phyloP scores from a whole-genome alignment of 2,797 vertebrate species.

The Anguilla megastoma region DNA sequence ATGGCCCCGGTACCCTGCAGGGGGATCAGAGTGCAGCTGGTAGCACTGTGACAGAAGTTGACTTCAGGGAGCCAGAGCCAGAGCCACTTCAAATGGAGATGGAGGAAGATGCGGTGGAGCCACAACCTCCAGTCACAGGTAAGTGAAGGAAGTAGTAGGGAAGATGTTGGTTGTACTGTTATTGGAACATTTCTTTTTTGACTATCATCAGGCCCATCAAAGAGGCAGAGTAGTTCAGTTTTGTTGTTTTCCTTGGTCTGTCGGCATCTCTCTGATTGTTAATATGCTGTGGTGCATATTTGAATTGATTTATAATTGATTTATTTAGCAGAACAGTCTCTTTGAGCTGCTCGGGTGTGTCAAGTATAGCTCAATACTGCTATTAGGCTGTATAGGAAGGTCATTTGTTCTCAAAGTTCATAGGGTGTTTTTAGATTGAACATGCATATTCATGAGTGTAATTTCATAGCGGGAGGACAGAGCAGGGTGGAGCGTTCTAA shows the following conservation, averaged over 20 bases:
- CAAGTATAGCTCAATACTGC: not conserved
- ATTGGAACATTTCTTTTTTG: not conserved
- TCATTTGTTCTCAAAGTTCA: not conserved
- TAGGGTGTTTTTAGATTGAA: not conserved
- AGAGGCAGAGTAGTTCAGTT: not conserved
- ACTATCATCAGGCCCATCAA: not conserved
- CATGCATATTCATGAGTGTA: not conserved
- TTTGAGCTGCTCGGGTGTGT: not conserved
- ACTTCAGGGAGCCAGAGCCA: conserved; percentile 34
- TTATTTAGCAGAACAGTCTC: not conserved
- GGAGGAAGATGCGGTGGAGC: not conserved
- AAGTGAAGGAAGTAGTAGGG: not conserved
- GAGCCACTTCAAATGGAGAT: conserved; percentile 23
- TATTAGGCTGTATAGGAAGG: not conserved
- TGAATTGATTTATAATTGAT: not conserved
- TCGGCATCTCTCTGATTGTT: not conserved
- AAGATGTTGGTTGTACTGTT: not conserved
- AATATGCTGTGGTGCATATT: not conserved
- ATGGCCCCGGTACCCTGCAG: conserved; percentile 42
- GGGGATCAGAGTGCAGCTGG: conserved; percentile 47
- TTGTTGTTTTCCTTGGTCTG: not conserved
- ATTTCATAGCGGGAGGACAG: not conserved
- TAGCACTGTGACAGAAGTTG: conserved; percentile 36
- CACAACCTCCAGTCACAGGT: conserved; percentile 25
- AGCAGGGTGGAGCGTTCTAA: not conserved